Evolutionary conservation across 2,888 invertebrate genomes (phyloP).

Genomic region (Adelphocoris suturalis): DNA sequence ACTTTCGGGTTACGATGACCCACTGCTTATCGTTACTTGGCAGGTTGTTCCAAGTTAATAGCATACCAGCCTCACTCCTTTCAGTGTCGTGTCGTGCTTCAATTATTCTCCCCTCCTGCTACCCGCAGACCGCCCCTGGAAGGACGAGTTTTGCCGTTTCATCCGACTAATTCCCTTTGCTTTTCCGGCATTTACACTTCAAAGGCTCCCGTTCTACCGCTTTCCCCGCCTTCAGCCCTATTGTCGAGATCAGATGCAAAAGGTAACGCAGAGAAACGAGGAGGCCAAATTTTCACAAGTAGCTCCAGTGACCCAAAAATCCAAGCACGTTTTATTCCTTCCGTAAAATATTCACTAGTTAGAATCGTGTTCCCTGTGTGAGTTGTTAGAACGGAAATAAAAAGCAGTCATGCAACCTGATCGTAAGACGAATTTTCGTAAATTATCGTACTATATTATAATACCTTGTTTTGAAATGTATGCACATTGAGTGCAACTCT

Average conservation of each 20-base stretch:
- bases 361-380: too few relatives aligned
- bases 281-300: constrained; percentile 1
- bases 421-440: too few relatives aligned
- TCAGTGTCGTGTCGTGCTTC: not conserved
- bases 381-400: too few relatives aligned
- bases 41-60: not conserved
- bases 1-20: too few relatives aligned
- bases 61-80: not conserved
- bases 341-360: not conserved
- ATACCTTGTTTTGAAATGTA: too few relatives aligned
- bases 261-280: not conserved
- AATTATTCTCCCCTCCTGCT: not conserved
- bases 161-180: constrained; percentile 23
- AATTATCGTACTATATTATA: too few relatives aligned
- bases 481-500: too few relatives aligned
- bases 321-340: not conserved
- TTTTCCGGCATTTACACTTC: constrained; percentile 36
- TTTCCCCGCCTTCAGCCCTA: not conserved
- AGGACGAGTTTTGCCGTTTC: constrained; percentile 25
- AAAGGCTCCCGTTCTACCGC: not conserved
- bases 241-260: not conserved
- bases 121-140: not conserved
- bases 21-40: too few relatives aligned
- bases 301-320: not conserved
- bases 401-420: too few relatives aligned